Conservation (phyloP, 2,888 invertebrate genomes). For the Lasioglossum pauxillum region DNA sequence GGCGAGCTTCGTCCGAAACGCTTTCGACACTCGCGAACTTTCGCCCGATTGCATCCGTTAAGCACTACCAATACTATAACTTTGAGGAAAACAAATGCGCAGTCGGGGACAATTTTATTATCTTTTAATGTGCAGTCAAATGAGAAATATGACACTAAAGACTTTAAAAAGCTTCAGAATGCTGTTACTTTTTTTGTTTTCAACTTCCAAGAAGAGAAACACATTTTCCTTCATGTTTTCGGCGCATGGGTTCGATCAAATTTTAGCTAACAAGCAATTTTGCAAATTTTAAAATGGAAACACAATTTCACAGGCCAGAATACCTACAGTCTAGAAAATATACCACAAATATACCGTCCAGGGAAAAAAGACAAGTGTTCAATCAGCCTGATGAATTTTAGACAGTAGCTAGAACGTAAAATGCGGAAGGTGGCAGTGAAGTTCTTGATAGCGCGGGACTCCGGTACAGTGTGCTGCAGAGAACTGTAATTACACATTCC, state of each 20-base stretch:
- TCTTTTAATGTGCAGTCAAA: neutral
- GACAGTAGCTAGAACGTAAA: neutral
- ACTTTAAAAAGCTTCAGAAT: neutral
- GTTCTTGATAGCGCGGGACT: neutral
- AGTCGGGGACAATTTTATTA: neutral
- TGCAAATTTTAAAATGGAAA: neutral
- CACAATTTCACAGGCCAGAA: neutral
- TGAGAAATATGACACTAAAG: neutral
- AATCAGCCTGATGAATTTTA: neutral
- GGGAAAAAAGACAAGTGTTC: neutral
- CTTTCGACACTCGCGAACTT: slow-evolving; percentile 14
- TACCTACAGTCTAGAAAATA: neutral
- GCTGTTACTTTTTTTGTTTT: neutral
- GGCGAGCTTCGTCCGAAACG: slow-evolving; percentile 55
- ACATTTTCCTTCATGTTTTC: neutral
- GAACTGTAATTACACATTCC: neutral
- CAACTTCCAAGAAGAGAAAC: neutral
- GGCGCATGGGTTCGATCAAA: too few species aligned
- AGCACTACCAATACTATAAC: neutral
- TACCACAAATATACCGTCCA: neutral
- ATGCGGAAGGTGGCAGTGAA: neutral
- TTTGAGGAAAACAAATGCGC: neutral
- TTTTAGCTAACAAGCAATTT: too few species aligned
- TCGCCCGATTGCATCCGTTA: neutral
- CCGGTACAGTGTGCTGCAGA: neutral